These are phyloP conservation scores for Asarcornis scutulata DNA, from an alignment of 2,113 vertebrate species.

Conservation along the genomic window DNA sequence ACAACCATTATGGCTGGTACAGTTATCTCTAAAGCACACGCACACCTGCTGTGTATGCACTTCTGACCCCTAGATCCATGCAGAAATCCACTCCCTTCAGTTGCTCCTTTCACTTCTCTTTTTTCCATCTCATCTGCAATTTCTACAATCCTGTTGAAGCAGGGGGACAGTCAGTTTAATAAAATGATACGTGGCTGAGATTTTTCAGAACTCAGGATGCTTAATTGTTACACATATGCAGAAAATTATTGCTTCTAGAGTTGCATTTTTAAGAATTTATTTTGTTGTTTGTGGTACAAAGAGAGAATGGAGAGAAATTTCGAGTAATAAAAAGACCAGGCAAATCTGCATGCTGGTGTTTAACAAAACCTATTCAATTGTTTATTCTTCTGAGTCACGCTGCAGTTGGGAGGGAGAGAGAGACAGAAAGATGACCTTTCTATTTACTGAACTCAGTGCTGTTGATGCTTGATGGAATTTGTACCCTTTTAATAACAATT, in stretches of 20 bases:
- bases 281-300: neutral
- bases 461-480: neutral
- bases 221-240: neutral
- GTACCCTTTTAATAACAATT: neutral
- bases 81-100: neutral
- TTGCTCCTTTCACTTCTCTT: slow-evolving; percentile 1
- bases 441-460: slow-evolving; percentile 20
- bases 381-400: slow-evolving; percentile 61
- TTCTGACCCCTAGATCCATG: neutral
- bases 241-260: neutral
- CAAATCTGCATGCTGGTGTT: neutral
- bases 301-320: slow-evolving; percentile 1
- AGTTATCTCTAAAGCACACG: neutral
- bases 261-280: neutral
- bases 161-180: neutral
- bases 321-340: neutral
- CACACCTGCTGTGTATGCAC: neutral
- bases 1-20: neutral
- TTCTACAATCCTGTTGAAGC: neutral
- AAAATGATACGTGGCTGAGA: neutral
- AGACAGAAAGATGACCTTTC: slow-evolving; percentile 40
- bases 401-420: slow-evolving; percentile 43
- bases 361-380: slow-evolving; percentile 44
- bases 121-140: neutral
- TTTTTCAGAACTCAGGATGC: neutral